Base-by-base conservation (phyloP, 2,888 invertebrate genomes). In the Orthonevra nobilis region DNA sequence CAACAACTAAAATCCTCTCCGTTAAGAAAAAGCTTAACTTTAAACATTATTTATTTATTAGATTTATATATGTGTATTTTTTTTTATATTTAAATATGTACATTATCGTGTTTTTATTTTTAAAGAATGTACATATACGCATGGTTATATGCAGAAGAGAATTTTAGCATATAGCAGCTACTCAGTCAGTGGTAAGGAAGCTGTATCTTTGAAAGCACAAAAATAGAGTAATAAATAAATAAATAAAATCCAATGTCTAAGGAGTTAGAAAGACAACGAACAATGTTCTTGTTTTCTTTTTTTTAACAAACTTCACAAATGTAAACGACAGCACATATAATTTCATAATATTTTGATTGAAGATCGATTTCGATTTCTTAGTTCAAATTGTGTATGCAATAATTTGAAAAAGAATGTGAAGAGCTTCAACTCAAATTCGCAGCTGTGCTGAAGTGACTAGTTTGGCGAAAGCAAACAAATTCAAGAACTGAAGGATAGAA, bases 111-210 rank as follows among this genome's bases (percentile, higher is more conserved):
- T 52, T 58, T 42, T 32, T 52, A 52, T 58, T 46, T 46, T 60
- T 48, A 46, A n/a, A 54, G 28, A 28, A 46, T 48, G 44, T 40
- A 40, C 63, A 46, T 28, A 46, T 44, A n/a, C n/a, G n/a, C n/a
- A n/a, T n/a, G n/a, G n/a, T 68, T 36, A 44, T 26, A 38, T 23
- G 17, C 58, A 44, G 50, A 72, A 66, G 77, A 60, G 72, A 64
- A 64, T 50, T 61, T 68, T 30, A 79, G 60, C 36, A 48, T 50
- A 64, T 26, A 77, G 79, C 73, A 79, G 56, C 79, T 73, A 73
- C 60, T 79, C 72, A 66, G 77, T 72, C 77, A 72, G 60, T 66
- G 58, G 44, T 66, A 73, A 66, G 54, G 73, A 79, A 79, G 54
- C 60, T 56, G 69, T 10, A 52, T 60, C 15, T 54, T 40, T 23